Conservation (phyloP, 2,888 invertebrate genomes). For the Eledona agricola region DNA sequence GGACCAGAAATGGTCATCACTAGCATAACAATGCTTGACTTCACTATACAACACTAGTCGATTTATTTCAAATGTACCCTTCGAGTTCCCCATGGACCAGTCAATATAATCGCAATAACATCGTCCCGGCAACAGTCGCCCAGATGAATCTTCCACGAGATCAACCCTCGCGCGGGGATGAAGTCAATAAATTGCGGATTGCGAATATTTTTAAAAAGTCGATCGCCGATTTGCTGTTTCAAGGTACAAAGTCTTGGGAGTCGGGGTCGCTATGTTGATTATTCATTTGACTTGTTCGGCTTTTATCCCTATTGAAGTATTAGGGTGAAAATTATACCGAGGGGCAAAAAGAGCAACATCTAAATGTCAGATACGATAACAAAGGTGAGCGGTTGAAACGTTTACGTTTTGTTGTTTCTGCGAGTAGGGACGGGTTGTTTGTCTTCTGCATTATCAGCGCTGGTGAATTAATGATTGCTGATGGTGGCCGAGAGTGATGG, state of each 20-base stretch:
- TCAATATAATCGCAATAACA: constrained; percentile 65
- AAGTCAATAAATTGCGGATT: constrained; percentile 1
- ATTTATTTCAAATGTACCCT: constrained; percentile 63
- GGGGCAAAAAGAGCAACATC: constrained; percentile 54
- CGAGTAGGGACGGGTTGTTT: constrained; percentile 1
- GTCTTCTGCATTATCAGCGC: constrained; percentile 1
- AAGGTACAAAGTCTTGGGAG: constrained; percentile 10
- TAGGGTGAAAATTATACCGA: constrained; percentile 54
- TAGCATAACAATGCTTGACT: constrained; percentile 61
- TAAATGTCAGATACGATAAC: constrained; percentile 53
- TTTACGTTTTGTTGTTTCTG: constrained; percentile 35
- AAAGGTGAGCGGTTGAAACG: constrained; percentile 51
- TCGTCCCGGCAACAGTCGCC: constrained; percentile 57
- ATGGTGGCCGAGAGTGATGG: too few species aligned
- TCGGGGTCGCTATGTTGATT: constrained; percentile 20
- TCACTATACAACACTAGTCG: constrained; percentile 58
- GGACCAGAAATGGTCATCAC: constrained; percentile 61
- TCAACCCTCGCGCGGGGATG: background rate
- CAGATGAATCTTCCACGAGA: constrained; percentile 45
- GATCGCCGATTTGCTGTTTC: constrained; percentile 10
- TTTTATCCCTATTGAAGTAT: constrained; percentile 48
- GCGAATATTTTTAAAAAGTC: constrained; percentile 20
- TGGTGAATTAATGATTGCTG: constrained; percentile 21
- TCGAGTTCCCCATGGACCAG: constrained; percentile 61
- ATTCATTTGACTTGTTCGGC: constrained; percentile 37